Base-by-base conservation (phyloP, 2,113 vertebrate genomes). In the Hippopotamus amphibius region DNA sequence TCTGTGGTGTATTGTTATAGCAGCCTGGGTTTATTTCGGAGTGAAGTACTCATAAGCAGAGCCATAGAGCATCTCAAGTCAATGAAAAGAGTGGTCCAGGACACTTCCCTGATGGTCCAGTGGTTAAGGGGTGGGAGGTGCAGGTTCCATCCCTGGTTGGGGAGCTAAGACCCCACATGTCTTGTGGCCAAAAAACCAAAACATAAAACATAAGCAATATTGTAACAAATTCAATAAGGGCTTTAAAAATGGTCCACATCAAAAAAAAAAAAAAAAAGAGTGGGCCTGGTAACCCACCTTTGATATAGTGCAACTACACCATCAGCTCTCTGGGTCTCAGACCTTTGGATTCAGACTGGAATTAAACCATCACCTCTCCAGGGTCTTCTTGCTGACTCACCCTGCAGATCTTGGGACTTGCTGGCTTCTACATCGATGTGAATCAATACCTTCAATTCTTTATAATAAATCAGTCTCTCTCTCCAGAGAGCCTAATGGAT, bases 121-220 rank as follows among this genome's bases (percentile, higher is more conserved):
- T 0, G 1, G 13, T 28, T 13, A 15, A 74, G 71, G 28, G 8
- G 41, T 46, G 46, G 71, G 24, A 46, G 71, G 28, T 7, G 13
- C 0, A 0, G 24, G 71, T 74, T 74, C 22, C 3, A 7, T 43
- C 22, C 41, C 69, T 7, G 12, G 12, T 43, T 22, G 1, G 0
- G 22, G 69, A 37, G 37, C 37, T 37, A 14, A 72, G 69, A 43
- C 28, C 41, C 24, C 37, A 37, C 37, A 37, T 37, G 37, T 37
- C 37, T 37, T 37, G 37, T 37, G 37, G 37, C 37, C 37, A 37
- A 37, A 37, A 37, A 37, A 37, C 37, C 37, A 37, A 37, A 37
- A 37, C 37, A 37, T 37, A 37, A 37, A 37, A 37, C 37, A 37
- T 37, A 37, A 37, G 37, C 37, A 37, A 37, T 37, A 37, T 37